Conservation (phyloP, 2,888 invertebrate species). For the Apodemia hepburni region DNA sequence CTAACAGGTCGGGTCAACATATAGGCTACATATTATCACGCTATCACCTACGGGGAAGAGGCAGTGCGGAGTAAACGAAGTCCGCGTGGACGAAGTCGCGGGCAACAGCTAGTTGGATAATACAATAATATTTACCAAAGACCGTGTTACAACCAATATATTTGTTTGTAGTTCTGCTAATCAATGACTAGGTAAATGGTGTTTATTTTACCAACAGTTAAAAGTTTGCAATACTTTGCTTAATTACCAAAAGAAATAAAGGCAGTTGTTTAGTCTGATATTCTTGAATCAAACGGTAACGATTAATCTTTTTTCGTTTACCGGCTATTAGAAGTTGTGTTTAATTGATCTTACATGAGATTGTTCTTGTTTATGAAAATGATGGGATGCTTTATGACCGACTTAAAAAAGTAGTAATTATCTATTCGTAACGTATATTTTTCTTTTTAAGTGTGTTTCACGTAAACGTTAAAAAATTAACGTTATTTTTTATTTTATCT, state of each 20-base stretch:
- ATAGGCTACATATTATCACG: too few relatives aligned
- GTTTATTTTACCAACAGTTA: conserved; percentile 2
- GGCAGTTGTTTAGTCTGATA: conserved; percentile 7
- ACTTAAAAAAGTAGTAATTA: not conserved
- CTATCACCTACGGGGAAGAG: too few relatives aligned
- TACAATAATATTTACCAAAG: conserved; percentile 2
- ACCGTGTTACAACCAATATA: not conserved
- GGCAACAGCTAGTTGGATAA: not conserved
- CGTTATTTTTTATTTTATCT: too few relatives aligned
- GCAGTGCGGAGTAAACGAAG: too few relatives aligned
- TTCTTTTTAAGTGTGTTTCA: too few relatives aligned
- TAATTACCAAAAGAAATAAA: not conserved
- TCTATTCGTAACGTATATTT: too few relatives aligned
- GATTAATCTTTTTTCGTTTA: not conserved
- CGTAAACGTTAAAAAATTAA: too few relatives aligned
- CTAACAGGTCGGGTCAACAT: too few relatives aligned
- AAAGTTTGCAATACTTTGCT: conserved; percentile 5
- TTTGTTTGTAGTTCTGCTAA: conserved; percentile 1
- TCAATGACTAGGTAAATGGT: not conserved
- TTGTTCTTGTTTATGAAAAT: not conserved
- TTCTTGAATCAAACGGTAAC: not conserved
- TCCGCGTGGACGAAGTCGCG: too few relatives aligned
- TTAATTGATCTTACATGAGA: not conserved
- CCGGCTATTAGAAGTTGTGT: not conserved
- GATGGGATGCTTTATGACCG: not conserved